phyloP scores from a whole-genome alignment of 2,113 vertebrate genomes.

The Ariopsis seemanni region DNA sequence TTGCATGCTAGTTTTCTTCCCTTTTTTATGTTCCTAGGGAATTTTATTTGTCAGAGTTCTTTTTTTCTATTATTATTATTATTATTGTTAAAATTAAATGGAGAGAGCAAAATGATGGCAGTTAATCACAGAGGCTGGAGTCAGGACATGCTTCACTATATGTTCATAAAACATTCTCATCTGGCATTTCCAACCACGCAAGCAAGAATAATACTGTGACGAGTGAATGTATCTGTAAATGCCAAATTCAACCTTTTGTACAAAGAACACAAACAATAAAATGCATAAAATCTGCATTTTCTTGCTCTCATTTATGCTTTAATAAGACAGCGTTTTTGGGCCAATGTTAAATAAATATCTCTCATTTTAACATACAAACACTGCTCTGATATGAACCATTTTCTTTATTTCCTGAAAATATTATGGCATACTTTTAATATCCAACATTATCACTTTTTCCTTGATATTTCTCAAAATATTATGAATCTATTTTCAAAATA shows the following conservation, averaged over 20 bases:
- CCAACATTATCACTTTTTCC: neutral
- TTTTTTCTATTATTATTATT: slow-evolving; percentile 63
- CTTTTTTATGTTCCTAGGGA: slow-evolving; percentile 76
- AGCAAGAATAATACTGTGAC: slow-evolving; percentile 74
- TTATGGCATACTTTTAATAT: neutral
- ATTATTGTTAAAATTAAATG: slow-evolving; percentile 59
- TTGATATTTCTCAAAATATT: neutral
- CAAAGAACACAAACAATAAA: slow-evolving; percentile 56
- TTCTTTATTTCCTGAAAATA: neutral
- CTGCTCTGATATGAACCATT: neutral
- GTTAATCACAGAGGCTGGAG: neutral
- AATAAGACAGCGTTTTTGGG: neutral
- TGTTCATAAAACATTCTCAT: slow-evolving; percentile 53
- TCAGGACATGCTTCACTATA: slow-evolving; percentile 29
- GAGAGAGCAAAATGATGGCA: slow-evolving; percentile 15
- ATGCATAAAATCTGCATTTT: slow-evolving; percentile 25
- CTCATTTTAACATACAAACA: neutral
- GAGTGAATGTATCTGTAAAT: slow-evolving; percentile 87
- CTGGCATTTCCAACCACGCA: slow-evolving; percentile 59
- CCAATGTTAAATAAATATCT: neutral
- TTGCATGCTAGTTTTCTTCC: slow-evolving; percentile 82
- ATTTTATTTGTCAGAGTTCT: slow-evolving; percentile 71
- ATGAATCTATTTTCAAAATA: neutral
- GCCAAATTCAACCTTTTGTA: slow-evolving; percentile 76
- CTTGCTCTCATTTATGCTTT: neutral